phyloP scores from a whole-genome alignment of 2,888 invertebrate species.

The Sussaba pulchella region DNA sequence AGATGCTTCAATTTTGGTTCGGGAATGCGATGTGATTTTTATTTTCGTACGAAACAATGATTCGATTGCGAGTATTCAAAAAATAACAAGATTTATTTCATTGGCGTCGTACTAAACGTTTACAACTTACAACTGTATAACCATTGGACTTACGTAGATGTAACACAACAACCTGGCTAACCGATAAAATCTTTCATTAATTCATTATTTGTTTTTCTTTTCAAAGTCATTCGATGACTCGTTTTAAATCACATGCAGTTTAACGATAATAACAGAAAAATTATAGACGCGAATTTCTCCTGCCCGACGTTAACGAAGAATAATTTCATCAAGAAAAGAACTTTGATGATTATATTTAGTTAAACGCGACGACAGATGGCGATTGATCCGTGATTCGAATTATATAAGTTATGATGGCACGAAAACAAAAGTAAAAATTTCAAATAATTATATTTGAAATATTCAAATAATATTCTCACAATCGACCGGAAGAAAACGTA shows the following conservation, averaged over 20 bases:
- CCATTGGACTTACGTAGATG: conserved; percentile 20
- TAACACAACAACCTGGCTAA: conserved; percentile 8
- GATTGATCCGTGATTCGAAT: too few relatives aligned
- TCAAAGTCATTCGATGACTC: conserved; percentile 27
- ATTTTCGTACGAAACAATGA: not conserved
- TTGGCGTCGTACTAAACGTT: conserved; percentile 27
- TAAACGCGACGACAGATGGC: too few relatives aligned
- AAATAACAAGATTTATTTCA: conserved; percentile 56
- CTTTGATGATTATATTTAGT: not conserved
- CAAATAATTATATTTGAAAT: too few relatives aligned
- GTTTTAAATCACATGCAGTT: not conserved
- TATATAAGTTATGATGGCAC: too few relatives aligned
- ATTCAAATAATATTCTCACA: too few relatives aligned
- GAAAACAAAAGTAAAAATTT: too few relatives aligned
- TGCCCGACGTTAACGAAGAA: not conserved
- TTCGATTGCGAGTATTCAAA: not conserved
- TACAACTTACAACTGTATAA: conserved; percentile 41
- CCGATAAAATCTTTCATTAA: conserved; percentile 22
- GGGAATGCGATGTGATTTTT: not conserved
- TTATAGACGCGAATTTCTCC: not conserved
- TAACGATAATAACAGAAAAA: conserved; percentile 5
- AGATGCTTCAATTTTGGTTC: not conserved
- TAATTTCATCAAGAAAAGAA: conserved; percentile 7
- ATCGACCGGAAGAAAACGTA: too few relatives aligned
- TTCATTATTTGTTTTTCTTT: not conserved